These are phyloP conservation scores for Cydia pomonella DNA, from an alignment of 1,140 invertebrate genomes.

Conservation along the genomic window DNA sequence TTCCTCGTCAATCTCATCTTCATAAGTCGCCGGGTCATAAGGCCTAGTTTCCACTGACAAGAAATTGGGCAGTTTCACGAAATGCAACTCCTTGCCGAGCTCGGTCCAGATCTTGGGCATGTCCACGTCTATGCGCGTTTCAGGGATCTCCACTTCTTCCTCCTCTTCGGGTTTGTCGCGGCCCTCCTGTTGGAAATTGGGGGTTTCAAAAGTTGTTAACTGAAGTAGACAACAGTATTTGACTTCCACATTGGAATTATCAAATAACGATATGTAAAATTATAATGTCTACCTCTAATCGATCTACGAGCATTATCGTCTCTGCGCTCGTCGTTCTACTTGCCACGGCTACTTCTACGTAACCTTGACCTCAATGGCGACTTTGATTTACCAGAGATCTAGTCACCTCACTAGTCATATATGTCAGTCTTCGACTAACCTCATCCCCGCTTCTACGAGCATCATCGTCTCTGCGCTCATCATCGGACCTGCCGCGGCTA, in stretches of 20 bases:
- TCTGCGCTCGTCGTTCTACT: slow-evolving; percentile 64
- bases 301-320: slow-evolving; percentile 24
- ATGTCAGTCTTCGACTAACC: slow-evolving; percentile 47
- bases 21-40: slow-evolving; percentile 97
- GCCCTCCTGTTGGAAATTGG: slow-evolving; percentile 46
- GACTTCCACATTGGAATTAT: too few relatives aligned
- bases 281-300: not conserved
- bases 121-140: slow-evolving; percentile 97
- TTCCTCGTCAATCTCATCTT: slow-evolving; percentile 99
- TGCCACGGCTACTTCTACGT: slow-evolving; percentile 56
- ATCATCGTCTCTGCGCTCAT: slow-evolving; percentile 69
- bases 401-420: not conserved
- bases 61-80: slow-evolving; percentile 97
- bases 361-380: slow-evolving; percentile 51
- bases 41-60: slow-evolving; percentile 95
- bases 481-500: slow-evolving; percentile 57
- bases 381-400: slow-evolving; percentile 52
- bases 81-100: slow-evolving; percentile 95
- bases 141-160: slow-evolving; percentile 89
- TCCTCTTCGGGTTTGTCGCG: slow-evolving; percentile 84
- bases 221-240: not conserved
- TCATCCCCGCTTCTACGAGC: slow-evolving; percentile 78
- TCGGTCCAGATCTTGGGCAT: slow-evolving; percentile 97
- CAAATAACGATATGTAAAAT: too few relatives aligned
- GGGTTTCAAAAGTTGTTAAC: not conserved